Percentiles rank a stretch among this genome's conserved stretches.
Conservation (phyloP, 2,797 vertebrate species). For the Champsocephalus esox region DNA sequence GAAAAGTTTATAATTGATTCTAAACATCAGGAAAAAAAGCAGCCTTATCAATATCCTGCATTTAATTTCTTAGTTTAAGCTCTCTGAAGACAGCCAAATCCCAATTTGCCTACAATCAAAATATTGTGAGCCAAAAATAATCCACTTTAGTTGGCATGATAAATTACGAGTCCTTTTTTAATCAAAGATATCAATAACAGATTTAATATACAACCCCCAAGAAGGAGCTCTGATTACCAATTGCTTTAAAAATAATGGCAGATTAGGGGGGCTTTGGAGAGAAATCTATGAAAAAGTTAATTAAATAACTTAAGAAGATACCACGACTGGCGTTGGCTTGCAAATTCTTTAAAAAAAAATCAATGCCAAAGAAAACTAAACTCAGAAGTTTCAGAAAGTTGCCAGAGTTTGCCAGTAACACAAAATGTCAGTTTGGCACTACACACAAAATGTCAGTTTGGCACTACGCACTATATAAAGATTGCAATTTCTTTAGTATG, state of each 20-base stretch:
- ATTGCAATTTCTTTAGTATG: neutral
- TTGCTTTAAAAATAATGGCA: slow-evolving; percentile 11
- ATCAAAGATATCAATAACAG: slow-evolving; percentile 35
- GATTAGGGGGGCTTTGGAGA: slow-evolving; percentile 16
- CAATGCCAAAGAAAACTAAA: slow-evolving; percentile 9
- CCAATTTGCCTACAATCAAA: neutral
- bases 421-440: neutral
- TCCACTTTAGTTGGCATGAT: slow-evolving; percentile 16
- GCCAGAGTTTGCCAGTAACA: neutral
- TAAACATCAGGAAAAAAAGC: slow-evolving; percentile 6
- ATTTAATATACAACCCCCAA: slow-evolving; percentile 15
- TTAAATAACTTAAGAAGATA: slow-evolving; percentile 12
- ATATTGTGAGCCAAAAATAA: slow-evolving; percentile 11
- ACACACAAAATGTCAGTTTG: no score
- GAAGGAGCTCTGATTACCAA: slow-evolving; percentile 11
- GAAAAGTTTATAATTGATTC: slow-evolving; percentile 8
- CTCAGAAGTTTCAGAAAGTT: slow-evolving; percentile 15
- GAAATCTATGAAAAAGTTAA: slow-evolving; percentile 32
- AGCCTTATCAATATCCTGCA: slow-evolving; percentile 15
- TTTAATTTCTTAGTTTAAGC: neutral
- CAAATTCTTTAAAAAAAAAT: neutral
- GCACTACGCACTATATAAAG: neutral
- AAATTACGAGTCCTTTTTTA: neutral
- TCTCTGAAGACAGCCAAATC: slow-evolving; percentile 27
- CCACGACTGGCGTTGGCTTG: slow-evolving; percentile 1